These are phyloP conservation scores for Apodemus sylvaticus DNA, from an alignment of 2,113 vertebrate species.

Conservation along the genomic window DNA sequence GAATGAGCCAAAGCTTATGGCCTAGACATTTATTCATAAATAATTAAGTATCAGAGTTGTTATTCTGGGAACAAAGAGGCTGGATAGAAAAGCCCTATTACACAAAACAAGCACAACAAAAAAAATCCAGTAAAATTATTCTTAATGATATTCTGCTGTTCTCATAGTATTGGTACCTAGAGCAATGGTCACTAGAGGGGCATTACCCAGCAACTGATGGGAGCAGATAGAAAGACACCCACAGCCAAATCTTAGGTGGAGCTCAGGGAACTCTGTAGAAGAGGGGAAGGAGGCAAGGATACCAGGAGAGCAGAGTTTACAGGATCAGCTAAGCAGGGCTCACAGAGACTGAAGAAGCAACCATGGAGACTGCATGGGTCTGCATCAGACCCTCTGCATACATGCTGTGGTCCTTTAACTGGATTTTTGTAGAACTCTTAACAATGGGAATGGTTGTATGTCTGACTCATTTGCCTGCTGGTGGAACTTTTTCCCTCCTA, in stretches of 20 bases:
- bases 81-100: no score
- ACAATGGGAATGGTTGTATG: neutral
- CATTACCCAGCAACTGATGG: neutral
- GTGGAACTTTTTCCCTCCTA: neutral
- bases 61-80: no score
- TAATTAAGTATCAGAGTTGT: no score
- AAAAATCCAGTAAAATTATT: no score
- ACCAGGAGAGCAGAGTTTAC: neutral
- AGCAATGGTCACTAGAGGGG: neutral
- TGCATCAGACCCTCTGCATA: neutral
- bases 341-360: neutral
- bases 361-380: neutral
- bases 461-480: neutral
- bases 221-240: neutral
- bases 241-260: neutral
- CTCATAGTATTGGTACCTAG: neutral
- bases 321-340: neutral
- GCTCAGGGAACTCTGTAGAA: neutral
- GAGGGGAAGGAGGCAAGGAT: neutral
- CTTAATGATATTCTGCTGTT: no score
- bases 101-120: no score
- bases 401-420: neutral
- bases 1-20: no score
- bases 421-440: neutral
- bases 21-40: no score